A percentile compares a stretch with the other conserved stretches of the same genome.
phyloP scores from a whole-genome alignment of 64 coral and sea anemone species.

The Platygyra sinensis region DNA sequence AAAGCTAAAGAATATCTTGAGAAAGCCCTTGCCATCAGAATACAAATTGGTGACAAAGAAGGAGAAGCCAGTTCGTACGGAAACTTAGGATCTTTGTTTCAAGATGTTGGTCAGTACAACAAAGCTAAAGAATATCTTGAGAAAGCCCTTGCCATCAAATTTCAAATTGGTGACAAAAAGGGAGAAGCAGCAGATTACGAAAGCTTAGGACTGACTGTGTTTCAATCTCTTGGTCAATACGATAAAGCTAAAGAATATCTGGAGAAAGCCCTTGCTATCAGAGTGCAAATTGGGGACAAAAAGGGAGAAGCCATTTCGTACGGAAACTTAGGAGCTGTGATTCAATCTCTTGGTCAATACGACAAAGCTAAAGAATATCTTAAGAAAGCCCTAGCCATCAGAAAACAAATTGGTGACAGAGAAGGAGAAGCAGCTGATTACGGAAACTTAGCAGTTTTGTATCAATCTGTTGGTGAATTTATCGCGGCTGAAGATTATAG shows the following conservation, averaged over 20 bases:
- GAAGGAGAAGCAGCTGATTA: background rate
- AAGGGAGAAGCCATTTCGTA: background rate
- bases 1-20: no score
- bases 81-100: no score
- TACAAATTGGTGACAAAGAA: no score
- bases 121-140: no score
- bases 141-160: no score
- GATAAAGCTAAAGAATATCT: conserved; percentile 14
- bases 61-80: no score
- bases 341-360: background rate
- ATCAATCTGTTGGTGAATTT: background rate
- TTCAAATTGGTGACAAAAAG: no score
- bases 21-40: no score
- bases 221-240: background rate
- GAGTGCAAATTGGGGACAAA: background rate
- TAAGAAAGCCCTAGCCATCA: background rate
- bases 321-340: background rate
- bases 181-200: no score
- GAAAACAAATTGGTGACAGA: background rate
- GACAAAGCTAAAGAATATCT: background rate
- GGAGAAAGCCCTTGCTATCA: conserved; percentile 6
- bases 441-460: background rate
- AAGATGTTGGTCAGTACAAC: no score
- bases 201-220: no score
- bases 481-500: background rate